Conservation (phyloP, 1,140 invertebrate species). For the Scaptomyza montana region DNA sequence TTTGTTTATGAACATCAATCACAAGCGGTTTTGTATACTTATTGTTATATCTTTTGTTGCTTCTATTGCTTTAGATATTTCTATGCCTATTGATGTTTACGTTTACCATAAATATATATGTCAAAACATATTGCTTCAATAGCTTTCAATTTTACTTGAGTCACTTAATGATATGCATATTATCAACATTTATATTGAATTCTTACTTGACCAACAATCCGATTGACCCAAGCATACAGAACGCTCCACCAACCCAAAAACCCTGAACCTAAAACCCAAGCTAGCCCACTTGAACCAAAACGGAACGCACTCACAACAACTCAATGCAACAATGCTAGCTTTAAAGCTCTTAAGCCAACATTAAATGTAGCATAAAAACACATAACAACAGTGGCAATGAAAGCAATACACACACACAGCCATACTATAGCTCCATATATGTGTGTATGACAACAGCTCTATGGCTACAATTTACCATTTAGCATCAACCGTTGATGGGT, state of each 20-base stretch:
- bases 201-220: constrained; percentile 18
- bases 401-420: constrained; percentile 30
- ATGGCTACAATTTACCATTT: constrained; percentile 55
- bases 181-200: constrained; percentile 3
- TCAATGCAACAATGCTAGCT: constrained; percentile 78
- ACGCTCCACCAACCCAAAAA: constrained; percentile 15
- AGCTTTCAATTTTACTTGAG: constrained; percentile 1
- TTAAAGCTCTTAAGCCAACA: constrained; percentile 84
- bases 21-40: no score
- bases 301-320: constrained; percentile 28
- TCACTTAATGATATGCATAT: constrained; percentile 35
- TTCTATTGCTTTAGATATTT: neutral
- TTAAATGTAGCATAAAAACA: constrained; percentile 84
- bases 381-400: constrained; percentile 68
- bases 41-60: no score
- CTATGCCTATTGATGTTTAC: neutral
- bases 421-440: constrained; percentile 44
- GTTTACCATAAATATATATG: neutral
- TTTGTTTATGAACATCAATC: neutral
- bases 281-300: constrained; percentile 14
- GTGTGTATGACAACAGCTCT: constrained; percentile 1
- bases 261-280: constrained; percentile 16
- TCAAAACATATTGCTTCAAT: neutral
- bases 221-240: constrained; percentile 36
- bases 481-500: constrained; percentile 65